Evolutionary conservation across 2,113 vertebrate species (phyloP).

Genomic region (Indicator indicator): DNA sequence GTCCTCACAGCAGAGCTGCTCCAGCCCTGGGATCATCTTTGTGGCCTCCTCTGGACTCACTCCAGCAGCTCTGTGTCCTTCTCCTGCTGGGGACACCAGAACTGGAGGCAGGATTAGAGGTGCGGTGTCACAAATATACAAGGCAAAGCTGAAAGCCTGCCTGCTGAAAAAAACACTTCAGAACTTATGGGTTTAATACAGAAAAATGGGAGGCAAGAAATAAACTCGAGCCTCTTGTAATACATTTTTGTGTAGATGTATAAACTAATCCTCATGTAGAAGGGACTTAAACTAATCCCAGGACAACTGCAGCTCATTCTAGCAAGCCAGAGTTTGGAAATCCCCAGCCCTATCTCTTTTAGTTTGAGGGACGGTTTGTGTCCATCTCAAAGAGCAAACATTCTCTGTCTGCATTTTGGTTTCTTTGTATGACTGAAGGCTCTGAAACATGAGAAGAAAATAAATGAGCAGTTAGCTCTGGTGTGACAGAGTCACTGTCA

Average conservation of each 20-base stretch:
- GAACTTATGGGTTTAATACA: not conserved
- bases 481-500: conserved; percentile 19
- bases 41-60: too few species aligned
- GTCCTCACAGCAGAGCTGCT: too few species aligned
- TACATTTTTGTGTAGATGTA: not conserved
- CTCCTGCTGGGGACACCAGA: too few species aligned
- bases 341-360: not conserved
- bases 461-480: conserved; percentile 12
- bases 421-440: conserved; percentile 4
- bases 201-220: not conserved
- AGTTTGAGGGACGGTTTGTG: not conserved
- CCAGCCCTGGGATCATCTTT: too few species aligned
- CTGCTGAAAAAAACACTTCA: not conserved
- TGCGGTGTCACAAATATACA: not conserved
- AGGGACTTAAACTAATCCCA: conserved; percentile 7
- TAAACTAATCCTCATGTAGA: not conserved
- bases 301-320: not conserved
- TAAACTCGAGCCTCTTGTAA: not conserved
- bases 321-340: not conserved
- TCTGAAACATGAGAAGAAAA: conserved; percentile 32
- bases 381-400: not conserved
- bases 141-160: not conserved
- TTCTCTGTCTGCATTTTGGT: not conserved
- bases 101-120: too few species aligned
- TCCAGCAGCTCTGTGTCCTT: too few species aligned